Base-by-base conservation (phyloP, 2,797 vertebrate genomes). In the Centropyge bicolor region DNA sequence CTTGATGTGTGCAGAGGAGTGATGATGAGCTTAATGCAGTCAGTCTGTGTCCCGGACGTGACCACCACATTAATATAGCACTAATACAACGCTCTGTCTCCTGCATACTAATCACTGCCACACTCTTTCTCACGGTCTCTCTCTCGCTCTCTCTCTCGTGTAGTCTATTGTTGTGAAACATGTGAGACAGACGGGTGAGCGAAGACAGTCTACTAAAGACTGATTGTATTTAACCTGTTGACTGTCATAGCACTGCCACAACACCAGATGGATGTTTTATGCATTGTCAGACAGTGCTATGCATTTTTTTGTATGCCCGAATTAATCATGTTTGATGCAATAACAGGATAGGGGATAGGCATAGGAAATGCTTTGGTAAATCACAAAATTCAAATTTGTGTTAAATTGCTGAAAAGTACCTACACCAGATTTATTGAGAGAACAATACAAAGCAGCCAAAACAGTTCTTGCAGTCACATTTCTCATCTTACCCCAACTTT, bases 21-120 rank as follows among this genome's bases (percentile, higher is more conserved):
- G 87, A 92, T 92, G 92, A 92, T 93, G 91, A 93, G 91, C 88
- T 87, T 90, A 93, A 91, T 92, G 87, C 91, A 89, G 91, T 91
- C 88, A 89, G 92, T 88, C 91, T 91, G 83, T 90, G 92, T 92
- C 86, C 89, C 22, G 79, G 90, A 94, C 91, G 90, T 95, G 93
- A 94, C 91, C 86, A 85, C 79, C 89, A 94, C 92, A 93, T 93
- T 92, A 94, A 94, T 93, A 89, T 83, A 83, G 76, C 71, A 79
- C 89, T 93, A 93, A 93, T 93, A 83, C 89, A 81, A 85, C n/a
- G n/a, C 78, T 82, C 62, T 70, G 82, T 86, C 86, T 84, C 86
- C 89, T 84, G 93, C 88, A 94, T 95, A 86, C 90, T 94, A 91
- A 95, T 92, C 77, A 76, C 61, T 40, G 46, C 41, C 77, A 38